A percentile compares a stretch with the other conserved stretches of the same genome.
Conservation (phyloP, 2,888 invertebrate species). For the Caenorhabditis sp. region DNA sequence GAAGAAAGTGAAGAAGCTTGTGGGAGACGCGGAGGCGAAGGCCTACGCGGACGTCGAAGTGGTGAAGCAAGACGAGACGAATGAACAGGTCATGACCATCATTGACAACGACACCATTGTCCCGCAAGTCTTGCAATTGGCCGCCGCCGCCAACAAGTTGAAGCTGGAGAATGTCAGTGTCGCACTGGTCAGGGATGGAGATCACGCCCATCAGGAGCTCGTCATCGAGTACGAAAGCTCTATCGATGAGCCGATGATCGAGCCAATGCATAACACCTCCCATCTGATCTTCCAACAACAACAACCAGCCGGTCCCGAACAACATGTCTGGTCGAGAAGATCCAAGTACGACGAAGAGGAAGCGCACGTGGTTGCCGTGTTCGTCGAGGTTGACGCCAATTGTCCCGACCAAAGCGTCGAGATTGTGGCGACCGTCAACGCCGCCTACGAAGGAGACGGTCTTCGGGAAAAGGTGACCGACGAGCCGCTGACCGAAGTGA, state of each 20-base stretch:
- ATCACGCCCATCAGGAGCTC: conserved; percentile 67
- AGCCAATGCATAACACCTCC: conserved; percentile 46
- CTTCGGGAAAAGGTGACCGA: conserved; percentile 6
- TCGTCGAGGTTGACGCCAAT: conserved; percentile 69
- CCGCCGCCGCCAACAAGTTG: conserved; percentile 69
- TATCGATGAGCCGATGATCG: conserved; percentile 50
- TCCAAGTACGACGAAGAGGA: conserved; percentile 63
- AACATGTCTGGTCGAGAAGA: conserved; percentile 59
- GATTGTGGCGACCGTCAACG: conserved; percentile 67
- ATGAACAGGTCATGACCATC: conserved; percentile 62
- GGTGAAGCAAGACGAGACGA: conserved; percentile 58
- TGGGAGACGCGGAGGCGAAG: conserved; percentile 59
- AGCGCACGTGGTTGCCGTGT: conserved; percentile 67
- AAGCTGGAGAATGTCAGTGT: conserved; percentile 71
- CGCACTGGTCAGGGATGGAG: conserved; percentile 65
- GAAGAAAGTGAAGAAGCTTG: conserved; percentile 66
- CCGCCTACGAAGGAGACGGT: conserved; percentile 54
- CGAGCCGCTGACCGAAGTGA: conserved; percentile 51
- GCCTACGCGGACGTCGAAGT: conserved; percentile 62
- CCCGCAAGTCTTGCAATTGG: conserved; percentile 68
- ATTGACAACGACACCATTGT: conserved; percentile 67
- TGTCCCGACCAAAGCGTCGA: conserved; percentile 71
- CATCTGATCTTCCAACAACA: conserved; percentile 49
- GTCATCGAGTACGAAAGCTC: conserved; percentile 71
- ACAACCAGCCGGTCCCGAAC: conserved; percentile 45